phyloP scores from a whole-genome alignment of 2,113 vertebrate species.

The Octodon degus region DNA sequence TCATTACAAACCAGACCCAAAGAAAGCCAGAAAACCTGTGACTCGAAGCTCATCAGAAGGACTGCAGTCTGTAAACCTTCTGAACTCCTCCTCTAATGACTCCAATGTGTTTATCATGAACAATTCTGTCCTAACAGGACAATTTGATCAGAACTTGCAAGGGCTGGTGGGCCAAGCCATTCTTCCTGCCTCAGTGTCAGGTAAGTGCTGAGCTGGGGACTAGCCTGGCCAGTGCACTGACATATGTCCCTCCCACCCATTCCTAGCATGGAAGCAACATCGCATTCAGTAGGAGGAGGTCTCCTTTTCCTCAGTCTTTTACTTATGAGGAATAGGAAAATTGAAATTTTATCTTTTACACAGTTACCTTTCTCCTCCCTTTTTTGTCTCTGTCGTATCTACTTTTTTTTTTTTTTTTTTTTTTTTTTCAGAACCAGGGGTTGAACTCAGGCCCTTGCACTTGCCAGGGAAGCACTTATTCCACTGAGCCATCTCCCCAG shows the following conservation, averaged over 20 bases:
- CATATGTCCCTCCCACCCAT: rapidly evolving
- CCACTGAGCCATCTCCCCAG: too few relatives aligned
- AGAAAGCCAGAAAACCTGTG: conserved; percentile 88
- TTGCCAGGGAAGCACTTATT: too few relatives aligned
- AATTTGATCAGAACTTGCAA: conserved; percentile 93
- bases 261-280: rapidly evolving
- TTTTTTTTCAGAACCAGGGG: too few relatives aligned
- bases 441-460: too few relatives aligned
- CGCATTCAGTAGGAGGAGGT: too few relatives aligned
- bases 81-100: conserved; percentile 89
- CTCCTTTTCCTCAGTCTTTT: not conserved
- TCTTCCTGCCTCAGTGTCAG: conserved; percentile 96
- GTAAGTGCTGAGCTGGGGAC: conserved; percentile 80
- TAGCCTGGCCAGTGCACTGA: rapidly evolving
- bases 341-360: not conserved
- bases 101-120: conserved; percentile 94
- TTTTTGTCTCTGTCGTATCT: not conserved
- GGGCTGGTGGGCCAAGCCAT: conserved; percentile 96
- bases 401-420: too few relatives aligned
- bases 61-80: conserved; percentile 89
- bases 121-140: conserved; percentile 92
- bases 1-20: conserved; percentile 92
- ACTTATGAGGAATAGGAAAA: not conserved
- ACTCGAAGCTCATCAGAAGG: conserved; percentile 84
- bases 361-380: not conserved